Base-by-base conservation (phyloP, 2,888 invertebrate genomes). In the Abrostola tripartita region DNA sequence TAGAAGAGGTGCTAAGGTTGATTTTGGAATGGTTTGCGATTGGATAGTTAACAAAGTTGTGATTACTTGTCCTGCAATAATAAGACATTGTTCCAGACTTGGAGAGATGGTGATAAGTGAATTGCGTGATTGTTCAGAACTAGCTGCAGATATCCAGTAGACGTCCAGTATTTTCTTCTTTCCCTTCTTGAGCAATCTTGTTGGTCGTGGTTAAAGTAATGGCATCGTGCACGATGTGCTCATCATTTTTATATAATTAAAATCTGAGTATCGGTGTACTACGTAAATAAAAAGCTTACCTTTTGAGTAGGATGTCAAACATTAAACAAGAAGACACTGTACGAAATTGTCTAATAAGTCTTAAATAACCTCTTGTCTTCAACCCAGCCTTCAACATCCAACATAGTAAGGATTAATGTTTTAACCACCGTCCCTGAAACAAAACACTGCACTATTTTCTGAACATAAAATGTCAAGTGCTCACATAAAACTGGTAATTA, bases 31-130 rank as follows among this genome's bases (percentile, higher is more conserved):
- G 44, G 6, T 9, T 37, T 0, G 0, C 5, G 9, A 14, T 56
- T 10, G 7, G 52, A 55, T 56, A 58, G 56, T 65, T 52, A 71
- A 58, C 57, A 8, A 57, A 54, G 62, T 65, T 61, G 52, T 64
- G 40, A 71, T 74, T 68, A 62, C 68, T 68, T 38, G 63, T 44
- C 51, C 41, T n/a, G 11, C 35, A 8, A 57, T 67, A 78, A 65
- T 74, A 67, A 74, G 75, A 60, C 14, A 59, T 66, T 47, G 60
- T 72, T 42, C 54, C 52, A 53, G 58, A 35, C 55, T 38, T 7
- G n/a, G 37, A 47, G 37, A 47, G 56, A 72, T 52, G 54, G 41
- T 50, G 54, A 56, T 68, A 62, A 57, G 51, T 68, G 62, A 68
- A 68, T 74, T 60, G 47, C 6, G 42, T 50, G 55, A 51, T 55